Percentiles rank a stretch among this genome's conserved stretches.
These are phyloP conservation scores for Scortum barcoo DNA, from an alignment of 2,113 vertebrate genomes.

Conservation along the genomic window DNA sequence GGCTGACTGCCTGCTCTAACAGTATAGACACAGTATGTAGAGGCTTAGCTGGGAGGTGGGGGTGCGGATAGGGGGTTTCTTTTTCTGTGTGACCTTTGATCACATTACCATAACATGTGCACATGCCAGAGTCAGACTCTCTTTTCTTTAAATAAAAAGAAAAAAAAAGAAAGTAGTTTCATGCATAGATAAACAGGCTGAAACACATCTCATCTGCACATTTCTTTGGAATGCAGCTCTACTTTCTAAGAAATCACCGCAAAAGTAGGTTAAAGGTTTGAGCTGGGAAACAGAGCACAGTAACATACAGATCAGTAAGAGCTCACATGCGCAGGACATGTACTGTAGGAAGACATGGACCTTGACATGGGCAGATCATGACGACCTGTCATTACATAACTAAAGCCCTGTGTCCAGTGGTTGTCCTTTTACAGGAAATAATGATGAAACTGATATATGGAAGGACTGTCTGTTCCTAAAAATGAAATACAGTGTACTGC, in stretches of 20 bases:
- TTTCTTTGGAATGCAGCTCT: conserved; percentile 10
- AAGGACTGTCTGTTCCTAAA: not conserved
- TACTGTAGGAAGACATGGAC: not conserved
- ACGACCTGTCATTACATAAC: not conserved
- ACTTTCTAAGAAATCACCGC: conserved; percentile 46
- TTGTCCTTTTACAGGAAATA: not conserved
- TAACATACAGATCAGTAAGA: not conserved
- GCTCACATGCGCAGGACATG: not conserved
- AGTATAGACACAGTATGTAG: not conserved
- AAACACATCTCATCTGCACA: not conserved
- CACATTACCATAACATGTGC: conserved; percentile 58
- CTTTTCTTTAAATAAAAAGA: not conserved
- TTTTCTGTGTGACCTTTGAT: conserved; percentile 6
- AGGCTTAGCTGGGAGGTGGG: not conserved
- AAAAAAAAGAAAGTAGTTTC: not conserved
- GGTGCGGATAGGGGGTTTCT: conserved; percentile 28
- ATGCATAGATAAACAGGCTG: conserved; percentile 14
- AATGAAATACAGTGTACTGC: not conserved
- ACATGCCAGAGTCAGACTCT: conserved; percentile 18
- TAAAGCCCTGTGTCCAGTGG: not conserved
- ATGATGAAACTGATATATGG: not conserved
- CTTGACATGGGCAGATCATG: not conserved
- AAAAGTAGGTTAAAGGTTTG: conserved; percentile 69
- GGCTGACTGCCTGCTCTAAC: not conserved
- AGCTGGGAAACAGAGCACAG: not conserved